Conservation (phyloP, 2,113 vertebrate species). For the Sceloporus undulatus region DNA sequence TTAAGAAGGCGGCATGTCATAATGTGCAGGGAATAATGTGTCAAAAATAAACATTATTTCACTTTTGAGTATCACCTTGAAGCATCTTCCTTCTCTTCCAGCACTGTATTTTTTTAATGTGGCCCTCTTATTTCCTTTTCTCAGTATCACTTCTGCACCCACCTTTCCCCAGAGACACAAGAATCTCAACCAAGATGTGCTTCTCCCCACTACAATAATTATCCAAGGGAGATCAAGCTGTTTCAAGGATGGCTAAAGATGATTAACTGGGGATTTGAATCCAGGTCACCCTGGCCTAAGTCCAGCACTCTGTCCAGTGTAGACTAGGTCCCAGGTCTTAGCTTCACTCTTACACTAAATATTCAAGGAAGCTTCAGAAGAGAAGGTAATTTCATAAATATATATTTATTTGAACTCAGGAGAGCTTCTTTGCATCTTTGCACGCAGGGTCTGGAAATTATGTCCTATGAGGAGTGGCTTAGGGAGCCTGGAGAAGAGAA, state of each 20-base stretch:
- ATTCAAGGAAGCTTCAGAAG: background rate
- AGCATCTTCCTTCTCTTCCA: too few relatives aligned
- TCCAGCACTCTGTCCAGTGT: background rate
- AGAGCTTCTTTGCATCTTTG: too few relatives aligned
- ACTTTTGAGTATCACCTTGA: background rate
- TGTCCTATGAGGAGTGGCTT: too few relatives aligned
- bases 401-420: too few relatives aligned
- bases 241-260: background rate
- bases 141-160: background rate
- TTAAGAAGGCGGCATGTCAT: background rate
- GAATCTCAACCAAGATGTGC: background rate
- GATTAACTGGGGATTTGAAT: background rate
- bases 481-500: too few relatives aligned
- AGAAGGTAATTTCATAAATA: background rate
- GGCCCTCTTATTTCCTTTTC: background rate
- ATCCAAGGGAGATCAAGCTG: background rate
- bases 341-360: background rate
- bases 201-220: too few relatives aligned
- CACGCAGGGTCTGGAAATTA: too few relatives aligned
- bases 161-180: background rate
- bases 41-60: background rate
- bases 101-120: too few relatives aligned
- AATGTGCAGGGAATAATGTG: too few relatives aligned
- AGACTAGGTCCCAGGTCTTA: background rate
- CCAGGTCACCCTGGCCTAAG: background rate